Conservation (phyloP, 2,797 vertebrate genomes). For the Balearica regulorum region DNA sequence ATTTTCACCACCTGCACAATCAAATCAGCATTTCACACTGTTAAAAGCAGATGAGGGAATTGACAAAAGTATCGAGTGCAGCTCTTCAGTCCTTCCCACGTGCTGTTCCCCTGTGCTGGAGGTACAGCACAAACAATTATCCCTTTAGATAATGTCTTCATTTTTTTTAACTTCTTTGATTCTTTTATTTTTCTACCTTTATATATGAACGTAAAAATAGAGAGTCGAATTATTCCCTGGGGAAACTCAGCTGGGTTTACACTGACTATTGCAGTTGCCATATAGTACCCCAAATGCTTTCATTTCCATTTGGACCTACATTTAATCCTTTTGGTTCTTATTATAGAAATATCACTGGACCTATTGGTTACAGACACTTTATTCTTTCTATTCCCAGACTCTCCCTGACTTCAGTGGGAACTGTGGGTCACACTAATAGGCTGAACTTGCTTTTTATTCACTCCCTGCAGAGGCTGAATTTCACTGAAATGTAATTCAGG, state of each 20-base stretch:
- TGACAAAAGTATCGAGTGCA: constrained; percentile 52
- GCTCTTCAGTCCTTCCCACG: constrained; percentile 15
- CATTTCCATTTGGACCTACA: not conserved
- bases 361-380: not conserved
- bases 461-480: not conserved
- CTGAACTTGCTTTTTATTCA: not conserved
- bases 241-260: not conserved
- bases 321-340: not conserved
- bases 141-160: not conserved
- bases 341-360: not conserved
- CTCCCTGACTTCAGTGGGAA: not conserved
- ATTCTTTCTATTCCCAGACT: not conserved
- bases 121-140: constrained; percentile 37
- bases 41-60: constrained; percentile 40
- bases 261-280: not conserved
- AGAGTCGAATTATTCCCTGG: not conserved
- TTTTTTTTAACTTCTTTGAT: not conserved
- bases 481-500: not conserved
- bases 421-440: not conserved
- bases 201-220: not conserved
- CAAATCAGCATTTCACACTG: constrained; percentile 7
- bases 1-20: constrained; percentile 11
- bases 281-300: not conserved
- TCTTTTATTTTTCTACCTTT: not conserved
- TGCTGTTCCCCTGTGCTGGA: constrained; percentile 39